phyloP scores from a whole-genome alignment of 1,140 invertebrate species.

The Zaprionus taronus region DNA sequence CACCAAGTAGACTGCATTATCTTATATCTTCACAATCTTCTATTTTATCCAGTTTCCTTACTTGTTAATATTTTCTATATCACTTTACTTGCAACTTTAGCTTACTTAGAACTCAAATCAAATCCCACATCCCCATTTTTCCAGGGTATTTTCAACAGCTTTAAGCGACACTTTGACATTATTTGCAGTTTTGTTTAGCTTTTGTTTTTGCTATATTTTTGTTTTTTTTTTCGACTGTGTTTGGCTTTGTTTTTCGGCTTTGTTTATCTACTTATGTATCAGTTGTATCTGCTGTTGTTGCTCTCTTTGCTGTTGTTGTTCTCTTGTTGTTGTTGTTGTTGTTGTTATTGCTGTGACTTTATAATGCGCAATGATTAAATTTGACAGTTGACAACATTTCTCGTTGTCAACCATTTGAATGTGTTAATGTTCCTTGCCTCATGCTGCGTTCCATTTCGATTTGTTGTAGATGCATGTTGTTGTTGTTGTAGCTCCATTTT shows the following conservation, averaged over 20 bases:
- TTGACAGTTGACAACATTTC: constrained; percentile 80
- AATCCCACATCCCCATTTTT: background rate
- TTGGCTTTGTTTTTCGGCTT: constrained; percentile 43
- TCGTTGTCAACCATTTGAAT: constrained; percentile 38
- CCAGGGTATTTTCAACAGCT: background rate
- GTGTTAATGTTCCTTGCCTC: constrained; percentile 30
- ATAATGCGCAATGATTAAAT: constrained; percentile 73
- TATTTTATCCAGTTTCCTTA: no score
- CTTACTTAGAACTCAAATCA: background rate
- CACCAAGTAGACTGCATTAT: no score
- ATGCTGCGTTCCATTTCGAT: constrained; percentile 17
- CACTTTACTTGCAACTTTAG: background rate
- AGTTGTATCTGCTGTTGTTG: constrained; percentile 11
- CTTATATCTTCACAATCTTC: no score
- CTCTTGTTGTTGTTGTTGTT: background rate
- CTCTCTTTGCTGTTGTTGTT: background rate
- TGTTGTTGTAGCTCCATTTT: constrained; percentile 37
- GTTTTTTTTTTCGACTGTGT: constrained; percentile 38
- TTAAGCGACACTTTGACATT: constrained; percentile 42
- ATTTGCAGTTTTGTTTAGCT: constrained; percentile 46
- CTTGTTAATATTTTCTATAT: no score
- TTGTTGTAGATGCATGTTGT: constrained; percentile 43
- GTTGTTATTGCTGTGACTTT: constrained; percentile 53
- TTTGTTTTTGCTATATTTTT: constrained; percentile 42
- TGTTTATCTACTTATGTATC: constrained; percentile 33